Evolutionary conservation across 1,140 invertebrate species (phyloP).

Genomic region (Trichoplusia ni): DNA sequence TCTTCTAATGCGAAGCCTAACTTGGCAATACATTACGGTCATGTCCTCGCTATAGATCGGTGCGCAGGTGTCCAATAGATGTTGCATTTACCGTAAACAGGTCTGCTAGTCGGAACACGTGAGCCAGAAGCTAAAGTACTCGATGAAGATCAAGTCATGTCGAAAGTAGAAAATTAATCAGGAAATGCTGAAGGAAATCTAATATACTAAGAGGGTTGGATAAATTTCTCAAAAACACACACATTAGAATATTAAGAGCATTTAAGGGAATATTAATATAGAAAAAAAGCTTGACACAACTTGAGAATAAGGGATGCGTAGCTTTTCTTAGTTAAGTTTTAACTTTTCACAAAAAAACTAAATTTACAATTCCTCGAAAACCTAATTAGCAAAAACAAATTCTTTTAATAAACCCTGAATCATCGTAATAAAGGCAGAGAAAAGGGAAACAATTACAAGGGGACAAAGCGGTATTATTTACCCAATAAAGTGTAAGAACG

Average conservation of each 20-base stretch:
- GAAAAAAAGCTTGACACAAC: too few species aligned
- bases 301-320: too few species aligned
- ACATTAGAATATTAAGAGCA: neutral
- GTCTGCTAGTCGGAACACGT: constrained; percentile 44
- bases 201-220: too few species aligned
- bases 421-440: constrained; percentile 48
- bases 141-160: constrained; percentile 24
- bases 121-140: constrained; percentile 51
- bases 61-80: constrained; percentile 56
- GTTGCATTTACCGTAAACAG: constrained; percentile 45
- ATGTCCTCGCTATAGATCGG: constrained; percentile 58
- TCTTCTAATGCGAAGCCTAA: constrained; percentile 32
- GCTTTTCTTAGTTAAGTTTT: too few species aligned
- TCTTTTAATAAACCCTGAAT: constrained; percentile 47
- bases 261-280: neutral
- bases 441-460: constrained; percentile 56
- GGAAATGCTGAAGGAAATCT: constrained; percentile 1
- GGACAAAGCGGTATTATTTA: constrained; percentile 56
- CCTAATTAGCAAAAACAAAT: constrained; percentile 29
- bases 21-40: constrained; percentile 53
- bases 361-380: constrained; percentile 6
- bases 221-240: too few species aligned
- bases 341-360: constrained; percentile 1
- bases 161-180: constrained; percentile 40
- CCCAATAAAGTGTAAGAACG: constrained; percentile 50